Base-by-base conservation (phyloP, 2,113 vertebrate genomes). In the Mastomys natalensis region DNA sequence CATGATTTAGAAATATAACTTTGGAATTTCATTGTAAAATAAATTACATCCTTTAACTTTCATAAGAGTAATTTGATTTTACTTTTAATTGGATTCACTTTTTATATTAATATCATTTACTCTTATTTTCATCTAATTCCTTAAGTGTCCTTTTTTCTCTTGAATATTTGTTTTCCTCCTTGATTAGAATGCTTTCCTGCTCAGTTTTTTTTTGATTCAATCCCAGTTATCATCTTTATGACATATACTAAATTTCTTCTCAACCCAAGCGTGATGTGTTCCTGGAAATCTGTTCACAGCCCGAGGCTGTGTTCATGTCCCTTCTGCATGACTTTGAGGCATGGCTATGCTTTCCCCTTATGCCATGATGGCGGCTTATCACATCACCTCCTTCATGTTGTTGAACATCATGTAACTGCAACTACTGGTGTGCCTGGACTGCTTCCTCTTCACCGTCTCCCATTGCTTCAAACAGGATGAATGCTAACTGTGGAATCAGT, bases 11-110 rank as follows among this genome's bases (percentile, higher is more conserved):
- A 81, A 81, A 81, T 24, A 37, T 92, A 66, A 68, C 29, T 93
- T 94, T 55, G 72, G 48, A 80, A 95, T 80, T 74, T 40, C 21
- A 62, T 34, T 90, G 26, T 87, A 91, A 94, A 92, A 95, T 45
- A 91, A 89, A 43, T 81, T 82, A 58, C 55, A 74, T 1, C 64
- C 12, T 34, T 85, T 64, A 74, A 19, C 12, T 91, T 91, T 74
- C 24, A 68, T 55, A 68, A 78, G 26, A 84, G 40, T 45, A 87
- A 78, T 55, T 62, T 51, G 73, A n/a, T 82, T 95, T 96, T 82
- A 73, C 66, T 22, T 94, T 78, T 86, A 89, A 3, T 37, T 77
- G 70, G 22, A 48, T 78, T 89, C 43, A 74, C 11, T 76, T 81
- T 90, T 70, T 86, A 68, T 24, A 64, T 70, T 53, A 80, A 62